Evolutionary conservation across 2,113 vertebrate species (phyloP), one percentile per base, ranked within the genome.

Genomic region (Xiphophorus couchianus): DNA sequence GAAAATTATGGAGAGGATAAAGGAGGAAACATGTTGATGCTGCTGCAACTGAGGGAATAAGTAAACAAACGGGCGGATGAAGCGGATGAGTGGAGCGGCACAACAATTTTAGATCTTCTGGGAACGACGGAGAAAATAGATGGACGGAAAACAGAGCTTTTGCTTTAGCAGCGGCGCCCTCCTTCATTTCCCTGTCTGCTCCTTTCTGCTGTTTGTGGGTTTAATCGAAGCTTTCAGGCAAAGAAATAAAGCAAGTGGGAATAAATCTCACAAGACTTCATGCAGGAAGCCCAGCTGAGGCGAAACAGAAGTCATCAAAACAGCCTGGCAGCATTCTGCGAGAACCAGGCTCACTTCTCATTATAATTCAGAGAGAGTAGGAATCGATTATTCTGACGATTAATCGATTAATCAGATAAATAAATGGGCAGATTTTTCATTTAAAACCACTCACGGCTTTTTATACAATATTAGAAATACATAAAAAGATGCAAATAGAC

Each of bases 1-100:
- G 71, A 9, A 39, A 87, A 86, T 86, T 31, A 74, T 72, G 61
- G 69, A 66, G 70, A 85, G 80, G 68, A 72, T 15, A 70, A 77
- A 12, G 64, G 71, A 77, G 35, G 66, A 83, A 73, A 66, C 69
- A 31, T 76, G 81, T 44, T 86, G 84, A 84, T 72, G 74, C 82
- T 80, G 76, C 77, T 84, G 83, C 79, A 84, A 83, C 76, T 66
- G 62, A 73, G 86, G 80, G 85, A 87, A 82, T 77, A 76, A 80
- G 86, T 87, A 91, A 92, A 90, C 84, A 92, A 88, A 90, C 82
- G 76, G 81, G 83, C 76, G 83, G 85, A 86, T 84, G 81, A 82
- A 71, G 74, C 76, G 75, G 83, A 84, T 80, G 84, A 91, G 82
- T 89, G 82, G 76, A 91, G 85, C 85, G 51, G 22, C 65, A 66